These are phyloP conservation scores for Styela plicata DNA, from an alignment of 23 tunicate species.

Conservation along the genomic window DNA sequence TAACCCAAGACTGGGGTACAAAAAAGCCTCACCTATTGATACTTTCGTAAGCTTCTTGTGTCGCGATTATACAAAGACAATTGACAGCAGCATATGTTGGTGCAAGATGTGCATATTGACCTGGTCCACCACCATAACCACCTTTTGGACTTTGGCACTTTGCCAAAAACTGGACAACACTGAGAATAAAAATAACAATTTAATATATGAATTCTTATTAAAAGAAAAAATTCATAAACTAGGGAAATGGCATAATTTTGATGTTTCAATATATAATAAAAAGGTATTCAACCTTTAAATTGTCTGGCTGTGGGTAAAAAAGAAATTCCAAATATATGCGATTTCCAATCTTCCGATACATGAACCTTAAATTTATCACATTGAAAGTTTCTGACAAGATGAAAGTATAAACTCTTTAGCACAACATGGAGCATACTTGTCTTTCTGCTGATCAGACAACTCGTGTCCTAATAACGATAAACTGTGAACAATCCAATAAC, in stretches of 20 bases:
- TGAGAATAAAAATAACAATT: not conserved
- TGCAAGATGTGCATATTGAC: slow-evolving; percentile 82
- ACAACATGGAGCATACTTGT: too few relatives aligned
- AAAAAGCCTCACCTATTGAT: slow-evolving; percentile 57
- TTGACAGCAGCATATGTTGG: slow-evolving; percentile 96
- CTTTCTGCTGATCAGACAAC: slow-evolving; percentile 51
- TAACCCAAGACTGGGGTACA: too few relatives aligned
- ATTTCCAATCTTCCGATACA: too few relatives aligned
- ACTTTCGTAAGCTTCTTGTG: slow-evolving; percentile 70
- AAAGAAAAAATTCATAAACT: too few relatives aligned
- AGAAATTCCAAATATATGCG: not conserved
- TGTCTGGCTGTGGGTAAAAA: too few relatives aligned
- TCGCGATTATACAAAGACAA: slow-evolving; percentile 60
- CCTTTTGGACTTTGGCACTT: slow-evolving; percentile 68
- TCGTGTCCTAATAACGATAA: slow-evolving; percentile 48
- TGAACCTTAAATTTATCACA: too few relatives aligned
- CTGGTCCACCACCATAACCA: slow-evolving; percentile 94
- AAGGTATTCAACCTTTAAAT: too few relatives aligned
- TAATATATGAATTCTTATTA: not conserved
- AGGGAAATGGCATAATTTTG: too few relatives aligned
- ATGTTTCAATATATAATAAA: too few relatives aligned
- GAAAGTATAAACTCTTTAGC: too few relatives aligned
- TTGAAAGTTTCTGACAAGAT: too few relatives aligned
- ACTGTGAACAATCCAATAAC: slow-evolving; percentile 96
- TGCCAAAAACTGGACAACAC: slow-evolving; percentile 58